Base-by-base conservation (phyloP, 2,888 invertebrate genomes). In the Oxyscelio sp. region DNA sequence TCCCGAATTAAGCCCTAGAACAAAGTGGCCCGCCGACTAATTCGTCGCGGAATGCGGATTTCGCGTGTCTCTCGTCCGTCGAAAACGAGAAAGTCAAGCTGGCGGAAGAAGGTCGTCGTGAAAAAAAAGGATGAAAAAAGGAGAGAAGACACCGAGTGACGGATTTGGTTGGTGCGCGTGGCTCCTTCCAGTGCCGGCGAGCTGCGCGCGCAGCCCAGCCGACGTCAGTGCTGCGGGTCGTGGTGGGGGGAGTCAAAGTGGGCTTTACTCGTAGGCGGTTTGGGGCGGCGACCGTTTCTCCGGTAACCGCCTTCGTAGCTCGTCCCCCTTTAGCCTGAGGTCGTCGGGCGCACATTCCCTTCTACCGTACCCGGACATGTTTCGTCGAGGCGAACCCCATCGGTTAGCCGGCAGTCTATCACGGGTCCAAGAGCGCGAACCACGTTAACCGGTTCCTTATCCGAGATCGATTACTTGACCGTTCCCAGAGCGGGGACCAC, bases 371-470 rank as follows among this genome's bases (percentile, higher is more conserved):
- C 89, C 88, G 86, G 90, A 89, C 87, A 88, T 88, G 90, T 86
- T 78, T 86, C 82, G 85, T 58, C 78, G 88, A 90, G 89, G 89
- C 89, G 89, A 90, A 89, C 91, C 90, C 90, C 91, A 90, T 89
- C 91, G 90, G 88, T 90, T 89, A 85, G 91, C 90, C 92, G 93
- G 91, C 94, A 94, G 94, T 93, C 93, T 92, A 91, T 93, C 92
- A 94, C 93, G 93, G 92, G 91, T 93, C 92, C 92, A 94, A 93
- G 92, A 94, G 91, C 94, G 92, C 93, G 92, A 93, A 93, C 93
- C 92, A 94, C 94, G 92, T 91, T 89, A 93, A 93, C 91, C 93
- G 92, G 92, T 93, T 93, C 92, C 91, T 90, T 85, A 88, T 73
- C 74, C 82, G 73, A 85, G 75, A 81, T 79, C 84, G 75, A 68